Percentiles rank a stretch among this genome's conserved stretches.
These are phyloP conservation scores for Catotricha subobsoleta DNA, from an alignment of 2,888 invertebrate genomes.

Conservation along the genomic window DNA sequence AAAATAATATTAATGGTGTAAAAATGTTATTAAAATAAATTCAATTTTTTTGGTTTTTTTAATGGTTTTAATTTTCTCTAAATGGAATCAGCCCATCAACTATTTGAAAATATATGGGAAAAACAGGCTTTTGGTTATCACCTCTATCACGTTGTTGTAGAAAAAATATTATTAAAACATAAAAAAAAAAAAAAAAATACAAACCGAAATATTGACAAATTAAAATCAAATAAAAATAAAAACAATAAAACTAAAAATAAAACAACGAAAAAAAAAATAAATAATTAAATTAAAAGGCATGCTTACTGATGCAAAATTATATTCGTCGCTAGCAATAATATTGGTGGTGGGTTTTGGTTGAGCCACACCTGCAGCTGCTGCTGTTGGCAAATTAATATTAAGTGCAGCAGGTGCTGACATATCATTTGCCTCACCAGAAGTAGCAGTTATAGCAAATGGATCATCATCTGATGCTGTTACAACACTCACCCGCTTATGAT, in stretches of 20 bases:
- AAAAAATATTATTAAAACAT: too few species aligned
- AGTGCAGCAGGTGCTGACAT: constrained; percentile 10
- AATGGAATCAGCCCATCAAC: too few species aligned
- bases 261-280: constrained; percentile 12
- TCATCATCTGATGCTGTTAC: constrained; percentile 16
- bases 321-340: constrained; percentile 20
- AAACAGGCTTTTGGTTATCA: too few species aligned
- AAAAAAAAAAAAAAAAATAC: constrained; percentile 27
- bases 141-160: too few species aligned
- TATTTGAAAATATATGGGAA: too few species aligned
- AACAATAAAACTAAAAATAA: constrained; percentile 12
- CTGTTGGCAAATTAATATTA: constrained; percentile 5
- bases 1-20: too few species aligned
- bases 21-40: too few species aligned
- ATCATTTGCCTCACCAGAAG: constrained; percentile 9
- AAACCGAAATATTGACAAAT: constrained; percentile 10
- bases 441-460: constrained; percentile 11
- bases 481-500: constrained; percentile 94
- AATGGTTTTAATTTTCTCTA: too few species aligned
- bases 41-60: too few species aligned
- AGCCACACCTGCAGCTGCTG: not conserved
- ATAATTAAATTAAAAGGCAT: constrained; percentile 16
- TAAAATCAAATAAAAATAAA: constrained; percentile 11
- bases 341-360: constrained; percentile 4
- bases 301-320: constrained; percentile 31